Base-by-base conservation (phyloP, 2,113 vertebrate species). In the Bubo scandiacus region DNA sequence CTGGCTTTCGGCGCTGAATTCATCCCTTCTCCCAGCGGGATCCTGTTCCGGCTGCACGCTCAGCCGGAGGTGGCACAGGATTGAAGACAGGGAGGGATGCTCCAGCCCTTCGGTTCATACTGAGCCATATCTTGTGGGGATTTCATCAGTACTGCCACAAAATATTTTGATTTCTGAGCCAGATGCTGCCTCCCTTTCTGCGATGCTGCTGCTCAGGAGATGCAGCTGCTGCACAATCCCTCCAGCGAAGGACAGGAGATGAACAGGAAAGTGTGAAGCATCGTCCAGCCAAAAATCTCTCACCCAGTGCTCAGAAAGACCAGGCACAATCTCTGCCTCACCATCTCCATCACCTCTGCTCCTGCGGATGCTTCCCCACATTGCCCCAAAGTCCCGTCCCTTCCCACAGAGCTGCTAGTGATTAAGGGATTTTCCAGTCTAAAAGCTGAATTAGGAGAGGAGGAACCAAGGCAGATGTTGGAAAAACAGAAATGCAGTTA, bases 11-110 rank as follows among this genome's bases (percentile, higher is more conserved):
- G 55, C 0, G 15, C 0, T 5, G 40, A 71, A 66, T 77, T 86
- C 67, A 88, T 68, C 51, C 36, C 62, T 85, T n/a, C 19, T 80
- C 43, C 75, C 32, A 15, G 40, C 1, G 8, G 45, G 45, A 92
- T 42, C 17, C 47, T 11, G 9, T 51, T 78, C n/a, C 0, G 0
- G 27, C 27, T 38, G 36, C 32, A 7, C 3, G 6, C 12, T 47
- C 6, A 3, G 12, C 29, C 2, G 3, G 32, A 72, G 14, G 7
- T 52, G 58, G 36, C 43, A 38, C 0, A 2, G 73, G 62, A 83
- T 14, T 1, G 15, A 78, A 73, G 45, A 45, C 1, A 0, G 12
- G 21, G 58, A 77, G 25, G 25, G 55, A 57, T 86, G 47, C 27
- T 73, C 40, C 54, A 54, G 29, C 51, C 29, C 36, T 66, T 71